These are phyloP conservation scores for Epizoanthus fatuus DNA, from an alignment of 92 coral and sea anemone species.

Conservation along the genomic window DNA sequence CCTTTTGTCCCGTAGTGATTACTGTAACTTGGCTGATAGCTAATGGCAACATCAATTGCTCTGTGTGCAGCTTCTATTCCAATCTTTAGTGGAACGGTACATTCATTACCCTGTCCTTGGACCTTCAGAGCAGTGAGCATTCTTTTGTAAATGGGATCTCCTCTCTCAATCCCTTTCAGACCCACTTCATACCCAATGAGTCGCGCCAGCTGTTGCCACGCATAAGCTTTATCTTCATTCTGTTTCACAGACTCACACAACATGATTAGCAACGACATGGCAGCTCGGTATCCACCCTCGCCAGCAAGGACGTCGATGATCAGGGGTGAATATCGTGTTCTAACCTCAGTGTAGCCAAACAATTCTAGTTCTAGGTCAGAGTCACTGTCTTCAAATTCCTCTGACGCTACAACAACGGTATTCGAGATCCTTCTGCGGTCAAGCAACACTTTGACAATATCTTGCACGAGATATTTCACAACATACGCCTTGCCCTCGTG, in stretches of 20 bases:
- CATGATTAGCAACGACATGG: constrained; percentile 46
- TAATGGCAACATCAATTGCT: constrained; percentile 71
- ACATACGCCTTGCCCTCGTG: constrained; percentile 43
- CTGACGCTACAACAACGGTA: constrained; percentile 24
- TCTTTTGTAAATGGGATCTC: neutral
- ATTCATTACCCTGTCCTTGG: neutral
- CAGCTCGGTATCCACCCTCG: constrained; percentile 30
- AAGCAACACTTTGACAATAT: constrained; percentile 58
- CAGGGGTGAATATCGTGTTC: constrained; percentile 64
- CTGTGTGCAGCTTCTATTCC: constrained; percentile 74
- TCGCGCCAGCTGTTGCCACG: constrained; percentile 77
- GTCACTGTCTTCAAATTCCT: constrained; percentile 13
- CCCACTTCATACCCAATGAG: constrained; percentile 76
- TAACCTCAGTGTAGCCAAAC: constrained; percentile 55
- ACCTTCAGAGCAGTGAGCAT: neutral
- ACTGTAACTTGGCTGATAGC: constrained; percentile 53
- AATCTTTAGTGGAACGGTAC: constrained; percentile 1
- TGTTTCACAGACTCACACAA: constrained; percentile 48
- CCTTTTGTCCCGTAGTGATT: constrained; percentile 72
- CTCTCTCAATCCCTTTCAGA: constrained; percentile 37
- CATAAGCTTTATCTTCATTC: constrained; percentile 62
- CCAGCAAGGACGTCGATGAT: constrained; percentile 39
- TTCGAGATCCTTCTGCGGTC: constrained; percentile 60
- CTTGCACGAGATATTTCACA: constrained; percentile 45
- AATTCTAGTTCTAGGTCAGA: constrained; percentile 55